Evolutionary conservation across 2,888 invertebrate species (phyloP).

Genomic region (Chouioia cunea): DNA sequence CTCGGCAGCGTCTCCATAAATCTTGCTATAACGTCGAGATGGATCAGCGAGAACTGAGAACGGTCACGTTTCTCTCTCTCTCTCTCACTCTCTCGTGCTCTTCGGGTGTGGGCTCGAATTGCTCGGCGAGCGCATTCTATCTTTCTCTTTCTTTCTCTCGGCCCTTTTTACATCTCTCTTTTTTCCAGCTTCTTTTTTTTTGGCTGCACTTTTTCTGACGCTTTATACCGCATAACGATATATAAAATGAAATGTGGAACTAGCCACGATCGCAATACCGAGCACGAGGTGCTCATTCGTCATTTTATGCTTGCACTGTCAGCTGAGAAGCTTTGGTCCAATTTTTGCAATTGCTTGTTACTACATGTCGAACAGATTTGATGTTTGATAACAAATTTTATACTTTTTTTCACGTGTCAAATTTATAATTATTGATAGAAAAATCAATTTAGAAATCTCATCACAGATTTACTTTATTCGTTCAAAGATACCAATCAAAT

Average conservation of each 20-base stretch:
- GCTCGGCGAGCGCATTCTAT: slow-evolving; percentile 22
- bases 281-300: slow-evolving; percentile 34
- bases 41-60: slow-evolving; percentile 61
- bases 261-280: slow-evolving; percentile 17
- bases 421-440: no score
- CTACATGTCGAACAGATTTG: no score
- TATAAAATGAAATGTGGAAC: slow-evolving; percentile 10
- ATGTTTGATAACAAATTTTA: no score
- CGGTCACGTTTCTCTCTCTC: slow-evolving; percentile 59
- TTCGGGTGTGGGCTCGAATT: slow-evolving; percentile 29
- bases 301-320: slow-evolving; percentile 18
- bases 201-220: not conserved
- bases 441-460: no score
- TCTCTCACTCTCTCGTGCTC: slow-evolving; percentile 35
- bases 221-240: slow-evolving; percentile 16
- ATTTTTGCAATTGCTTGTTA: no score
- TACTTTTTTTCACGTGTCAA: no score
- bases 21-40: slow-evolving; percentile 67
- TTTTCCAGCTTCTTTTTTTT: slow-evolving; percentile 15
- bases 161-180: slow-evolving; percentile 33
- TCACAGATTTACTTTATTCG: no score
- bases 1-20: slow-evolving; percentile 63
- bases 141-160: not conserved
- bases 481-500: no score
- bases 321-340: no score